A percentile compares a stretch with the other conserved stretches of the same genome.
These are phyloP conservation scores for Xanthorhoe spadicearia DNA, from an alignment of 2,888 invertebrate species.

Conservation along the genomic window DNA sequence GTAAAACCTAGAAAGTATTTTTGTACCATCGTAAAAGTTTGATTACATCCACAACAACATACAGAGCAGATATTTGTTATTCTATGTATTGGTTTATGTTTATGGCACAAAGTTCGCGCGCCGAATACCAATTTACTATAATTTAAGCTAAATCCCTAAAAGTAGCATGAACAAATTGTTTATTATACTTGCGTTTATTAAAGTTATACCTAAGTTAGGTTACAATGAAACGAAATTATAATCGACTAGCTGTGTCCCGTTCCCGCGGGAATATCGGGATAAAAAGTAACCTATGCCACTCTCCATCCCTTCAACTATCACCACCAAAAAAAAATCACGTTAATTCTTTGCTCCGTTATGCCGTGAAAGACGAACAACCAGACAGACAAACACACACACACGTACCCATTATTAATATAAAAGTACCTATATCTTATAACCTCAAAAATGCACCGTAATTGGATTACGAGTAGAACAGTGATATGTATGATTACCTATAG, in stretches of 20 bases:
- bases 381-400: no score
- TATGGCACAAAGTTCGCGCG: constrained; percentile 4
- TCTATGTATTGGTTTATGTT: constrained; percentile 10
- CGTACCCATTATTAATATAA: no score
- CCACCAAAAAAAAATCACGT: no score
- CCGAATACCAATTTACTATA: constrained; percentile 4
- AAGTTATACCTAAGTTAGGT: neutral
- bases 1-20: neutral
- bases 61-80: neutral
- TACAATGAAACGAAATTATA: neutral
- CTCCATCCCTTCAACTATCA: no score
- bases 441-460: neutral
- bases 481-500: neutral
- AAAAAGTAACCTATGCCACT: no score
- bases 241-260: no score
- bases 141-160: neutral
- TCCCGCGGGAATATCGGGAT: no score
- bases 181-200: neutral
- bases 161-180: neutral
- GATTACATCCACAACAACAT: neutral
- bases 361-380: no score
- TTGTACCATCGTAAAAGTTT: neutral
- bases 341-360: no score
- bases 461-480: neutral
- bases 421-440: neutral